Base-by-base conservation (phyloP, 2,113 vertebrate species). In the Pandion haliaetus region DNA sequence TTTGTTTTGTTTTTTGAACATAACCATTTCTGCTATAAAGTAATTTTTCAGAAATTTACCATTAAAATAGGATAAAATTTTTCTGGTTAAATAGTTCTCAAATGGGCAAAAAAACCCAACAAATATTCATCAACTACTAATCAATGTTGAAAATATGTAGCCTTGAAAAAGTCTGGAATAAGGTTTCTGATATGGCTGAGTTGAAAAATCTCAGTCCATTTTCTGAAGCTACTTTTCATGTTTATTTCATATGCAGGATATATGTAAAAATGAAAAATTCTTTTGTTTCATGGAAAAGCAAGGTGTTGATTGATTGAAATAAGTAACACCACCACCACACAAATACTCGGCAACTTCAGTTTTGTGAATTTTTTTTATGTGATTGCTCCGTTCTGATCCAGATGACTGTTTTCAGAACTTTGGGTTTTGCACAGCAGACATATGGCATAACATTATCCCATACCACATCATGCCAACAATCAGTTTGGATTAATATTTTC, bases 81-180 rank as follows among this genome's bases (percentile, higher is more conserved):
- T 81, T 36, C 57, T 34, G 32, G 13, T 38, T 6, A 76, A 82
- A 14, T 86, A 49, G 38, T 80, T 62, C 17, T 77, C 24, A 44
- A 42, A 50, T 6, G 2, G 12, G 9, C 17, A 45, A 67, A 79
- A 66, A 45, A 16, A 1, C 0, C 0, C 15, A n/a, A 34, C 9
- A 36, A 73, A 38, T 55, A 40, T 36, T 67, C 10, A 52, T 19
- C 13, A 72, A n/a, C 6, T 5, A 24, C 24, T 62, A 28, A 62
- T 40, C 28, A 66, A 31, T 16, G 3, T 18, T 76, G 10, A 54
- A 76, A 83, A 83, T 15, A 49, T 1, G 0, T 36, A 54, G 4
- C 21, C 61, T 59, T 42, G 31, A 61, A 92, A 61, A 66, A 57
- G 2, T 82, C 29, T 66, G 15, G 47, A 63, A 52, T 15, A 34